Conservation (phyloP, 2,113 vertebrate species). For the Nibea coibor region DNA sequence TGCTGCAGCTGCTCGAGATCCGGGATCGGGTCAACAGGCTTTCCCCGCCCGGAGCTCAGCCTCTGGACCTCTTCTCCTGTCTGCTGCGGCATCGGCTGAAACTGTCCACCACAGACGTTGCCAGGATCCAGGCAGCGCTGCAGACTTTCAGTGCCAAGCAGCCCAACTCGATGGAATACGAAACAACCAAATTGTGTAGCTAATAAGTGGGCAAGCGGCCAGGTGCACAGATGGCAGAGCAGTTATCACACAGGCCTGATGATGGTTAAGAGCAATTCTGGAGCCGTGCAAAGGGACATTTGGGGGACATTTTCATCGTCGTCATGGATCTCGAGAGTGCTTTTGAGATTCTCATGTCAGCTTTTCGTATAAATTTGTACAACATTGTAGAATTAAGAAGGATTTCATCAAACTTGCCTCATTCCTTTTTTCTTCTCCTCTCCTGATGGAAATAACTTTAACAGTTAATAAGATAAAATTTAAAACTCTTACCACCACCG, state of each 20-base stretch:
- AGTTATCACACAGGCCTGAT: conserved; percentile 57
- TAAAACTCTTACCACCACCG: conserved; percentile 46
- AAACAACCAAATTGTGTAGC: conserved; percentile 89
- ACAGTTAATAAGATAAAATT: conserved; percentile 42
- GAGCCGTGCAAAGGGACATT: conserved; percentile 52
- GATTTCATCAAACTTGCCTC: conserved; percentile 72
- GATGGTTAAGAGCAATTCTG: conserved; percentile 62
- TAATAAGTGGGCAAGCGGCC: conserved; percentile 76
- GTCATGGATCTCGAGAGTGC: conserved; percentile 60
- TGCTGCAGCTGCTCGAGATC: conserved; percentile 88
- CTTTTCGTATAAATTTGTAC: conserved; percentile 77
- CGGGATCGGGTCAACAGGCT: conserved; percentile 87
- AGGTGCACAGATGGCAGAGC: conserved; percentile 66
- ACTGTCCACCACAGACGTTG: conserved; percentile 85
- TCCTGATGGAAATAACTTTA: conserved; percentile 49
- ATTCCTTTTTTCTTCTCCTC: conserved; percentile 41
- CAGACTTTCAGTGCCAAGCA: conserved; percentile 87
- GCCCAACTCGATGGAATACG: conserved; percentile 85
- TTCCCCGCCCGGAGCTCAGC: conserved; percentile 84
- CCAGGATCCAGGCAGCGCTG: conserved; percentile 85
- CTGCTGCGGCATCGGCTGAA: conserved; percentile 86
- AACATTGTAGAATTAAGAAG: conserved; percentile 68
- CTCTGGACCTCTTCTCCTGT: conserved; percentile 86
- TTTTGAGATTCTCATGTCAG: conserved; percentile 67
- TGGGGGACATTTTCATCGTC: conserved; percentile 67